Base-by-base conservation (phyloP, 2,888 invertebrate species). In the Drosophila leonis region DNA sequence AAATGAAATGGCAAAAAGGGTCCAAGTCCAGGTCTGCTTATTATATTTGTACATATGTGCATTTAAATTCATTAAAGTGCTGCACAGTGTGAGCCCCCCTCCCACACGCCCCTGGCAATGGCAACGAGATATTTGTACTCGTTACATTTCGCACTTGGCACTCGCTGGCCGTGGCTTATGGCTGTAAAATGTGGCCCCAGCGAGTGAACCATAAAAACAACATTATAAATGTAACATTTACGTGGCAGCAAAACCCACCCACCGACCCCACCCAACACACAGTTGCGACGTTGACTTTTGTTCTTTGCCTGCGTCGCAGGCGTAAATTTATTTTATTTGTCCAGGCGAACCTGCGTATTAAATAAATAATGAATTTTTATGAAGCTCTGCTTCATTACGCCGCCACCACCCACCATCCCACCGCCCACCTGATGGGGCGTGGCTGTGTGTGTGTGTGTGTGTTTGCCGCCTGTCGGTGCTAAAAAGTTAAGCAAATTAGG, bases 281-380 rank as follows among this genome's bases (percentile, higher is more conserved):
- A 20, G 52, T 74, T 74, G 78, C 24, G 33, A 55, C 72, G 66
- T 72, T 70, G 73, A 77, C 76, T 77, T 77, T 77, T 77, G 76
- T 77, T 72, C 68, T 77, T 69, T 70, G 77, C 56, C 73, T 66
- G 78, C 74, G 78, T 76, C 57, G 78, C 83, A 78, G 80, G 86
- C 86, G 84, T 83, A 86, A 81, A 86, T 88, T 85, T 86, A 86
- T 88, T 88, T 85, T 88, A 88, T 86, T 88, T 85, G 76, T 79
- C 24, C 27, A 31, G 39, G 59, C 60, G 57, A 62, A 37, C 67
- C 74, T 85, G 85, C 76, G 83, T 86, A 86, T 88, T 86, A 88
- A 88, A 86, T 86, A 86, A 88, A 88, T 88, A 86, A 86, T 86
- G 85, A 80, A 88, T 88, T 83, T 88, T 86, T 86, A 85, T 86